phyloP scores from a whole-genome alignment of 1,140 invertebrate species.

The Penaeus indicus region DNA sequence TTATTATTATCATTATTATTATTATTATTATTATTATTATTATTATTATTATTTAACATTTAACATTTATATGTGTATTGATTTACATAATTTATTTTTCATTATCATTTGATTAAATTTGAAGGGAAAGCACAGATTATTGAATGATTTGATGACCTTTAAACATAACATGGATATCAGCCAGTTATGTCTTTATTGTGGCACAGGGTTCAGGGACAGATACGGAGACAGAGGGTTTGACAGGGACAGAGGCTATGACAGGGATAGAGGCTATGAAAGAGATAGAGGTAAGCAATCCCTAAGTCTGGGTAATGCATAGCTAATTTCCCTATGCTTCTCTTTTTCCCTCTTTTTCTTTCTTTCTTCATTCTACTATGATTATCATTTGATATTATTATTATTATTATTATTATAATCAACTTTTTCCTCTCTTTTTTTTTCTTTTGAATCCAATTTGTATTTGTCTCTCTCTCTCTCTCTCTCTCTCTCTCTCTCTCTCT shows the following conservation, averaged over 20 bases:
- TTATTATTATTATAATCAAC: background rate
- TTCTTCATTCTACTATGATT: background rate
- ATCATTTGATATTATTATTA: background rate
- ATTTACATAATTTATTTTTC: no score
- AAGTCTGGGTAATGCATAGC: background rate
- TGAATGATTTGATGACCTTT: no score
- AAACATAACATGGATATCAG: no score
- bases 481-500: no score
- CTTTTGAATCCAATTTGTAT: no score
- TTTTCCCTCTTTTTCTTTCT: background rate
- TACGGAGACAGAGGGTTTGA: slow-evolving; percentile 22
- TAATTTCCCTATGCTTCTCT: background rate
- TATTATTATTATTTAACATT: no score
- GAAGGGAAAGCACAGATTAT: no score
- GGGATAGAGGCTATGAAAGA: slow-evolving; percentile 1
- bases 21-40: no score
- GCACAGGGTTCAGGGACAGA: slow-evolving; percentile 18
- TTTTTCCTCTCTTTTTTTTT: background rate
- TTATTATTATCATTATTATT: no score
- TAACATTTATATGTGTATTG: no score
- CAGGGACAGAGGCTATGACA: slow-evolving; percentile 27
- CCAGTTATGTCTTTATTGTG: slow-evolving; percentile 5
- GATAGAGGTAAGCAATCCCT: slow-evolving; percentile 23
- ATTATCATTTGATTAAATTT: no score
- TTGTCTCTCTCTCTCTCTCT: no score